Evolutionary conservation across 1,140 invertebrate genomes (phyloP).

Genomic region (Solenopsis invicta): DNA sequence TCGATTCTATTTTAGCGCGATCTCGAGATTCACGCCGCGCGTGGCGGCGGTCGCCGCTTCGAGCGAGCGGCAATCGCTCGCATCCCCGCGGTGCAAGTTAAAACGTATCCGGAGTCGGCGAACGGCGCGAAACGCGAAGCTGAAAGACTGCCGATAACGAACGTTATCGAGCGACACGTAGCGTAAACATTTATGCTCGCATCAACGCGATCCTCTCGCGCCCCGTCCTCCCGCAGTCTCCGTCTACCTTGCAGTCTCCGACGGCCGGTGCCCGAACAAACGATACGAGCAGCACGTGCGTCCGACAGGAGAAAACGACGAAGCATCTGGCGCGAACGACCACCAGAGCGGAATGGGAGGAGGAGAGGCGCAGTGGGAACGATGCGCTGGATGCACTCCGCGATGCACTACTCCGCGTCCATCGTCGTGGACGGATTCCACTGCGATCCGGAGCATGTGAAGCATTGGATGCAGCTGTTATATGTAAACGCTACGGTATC

Average conservation of each 20-base stretch:
- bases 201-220: constrained; percentile 74
- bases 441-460: constrained; percentile 50
- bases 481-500: constrained; percentile 56
- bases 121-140: constrained; percentile 48
- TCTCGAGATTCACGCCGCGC: constrained; percentile 60
- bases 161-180: constrained; percentile 75
- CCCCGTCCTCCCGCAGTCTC: constrained; percentile 18
- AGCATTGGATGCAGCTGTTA: constrained; percentile 56
- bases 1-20: constrained; percentile 65
- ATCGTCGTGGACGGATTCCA: constrained; percentile 57
- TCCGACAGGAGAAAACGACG: constrained; percentile 73
- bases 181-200: constrained; percentile 82
- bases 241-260: constrained; percentile 12
- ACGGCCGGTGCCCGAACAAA: constrained; percentile 51
- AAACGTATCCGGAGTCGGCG: constrained; percentile 56
- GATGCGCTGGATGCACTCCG: constrained; percentile 62
- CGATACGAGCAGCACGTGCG: constrained; percentile 75
- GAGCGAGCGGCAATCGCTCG: constrained; percentile 31
- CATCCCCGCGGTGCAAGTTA: constrained; percentile 17
- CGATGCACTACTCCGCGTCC: constrained; percentile 55
- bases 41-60: neutral
- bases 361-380: constrained; percentile 33
- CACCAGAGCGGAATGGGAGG: constrained; percentile 32
- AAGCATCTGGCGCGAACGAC: constrained; percentile 78
- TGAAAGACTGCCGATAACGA: constrained; percentile 78